Conservation (phyloP, 2,113 vertebrate species). For the Craseonycteris thonglongyai region DNA sequence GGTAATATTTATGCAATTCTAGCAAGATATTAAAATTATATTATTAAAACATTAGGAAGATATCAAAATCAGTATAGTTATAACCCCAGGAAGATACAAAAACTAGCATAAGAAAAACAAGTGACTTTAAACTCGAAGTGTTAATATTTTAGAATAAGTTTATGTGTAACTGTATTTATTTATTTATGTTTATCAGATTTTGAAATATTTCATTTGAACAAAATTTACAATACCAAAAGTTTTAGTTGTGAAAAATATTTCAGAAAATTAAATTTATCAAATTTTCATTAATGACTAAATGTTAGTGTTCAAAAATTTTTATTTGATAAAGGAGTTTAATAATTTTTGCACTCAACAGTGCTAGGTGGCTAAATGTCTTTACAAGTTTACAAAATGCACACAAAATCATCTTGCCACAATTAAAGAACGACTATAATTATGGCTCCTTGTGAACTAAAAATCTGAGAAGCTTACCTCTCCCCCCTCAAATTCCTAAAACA, state of each 20-base stretch:
- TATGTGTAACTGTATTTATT: neutral
- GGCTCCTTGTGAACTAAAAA: neutral
- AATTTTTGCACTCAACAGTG: neutral
- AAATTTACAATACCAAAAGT: neutral
- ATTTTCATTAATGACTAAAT: neutral
- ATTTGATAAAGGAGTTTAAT: neutral
- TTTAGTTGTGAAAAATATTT: neutral
- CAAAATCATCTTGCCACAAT: neutral
- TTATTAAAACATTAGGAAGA: neutral
- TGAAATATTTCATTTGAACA: neutral
- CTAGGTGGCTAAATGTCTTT: neutral
- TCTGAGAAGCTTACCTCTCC: neutral
- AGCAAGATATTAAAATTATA: neutral
- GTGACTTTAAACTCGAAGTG: neutral
- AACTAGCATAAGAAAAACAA: neutral
- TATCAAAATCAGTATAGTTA: neutral
- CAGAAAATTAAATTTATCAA: neutral
- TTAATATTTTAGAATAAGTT: neutral
- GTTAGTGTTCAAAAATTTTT: neutral
- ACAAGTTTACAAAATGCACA: neutral
- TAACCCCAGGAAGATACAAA: neutral
- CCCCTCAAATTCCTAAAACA: neutral
- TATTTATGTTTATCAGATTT: neutral
- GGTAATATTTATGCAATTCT: neutral
- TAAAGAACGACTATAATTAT: neutral